A percentile compares a stretch with the other conserved stretches of the same genome.
Conservation (phyloP, 2,888 invertebrate species). For the Drepana falcataria region DNA sequence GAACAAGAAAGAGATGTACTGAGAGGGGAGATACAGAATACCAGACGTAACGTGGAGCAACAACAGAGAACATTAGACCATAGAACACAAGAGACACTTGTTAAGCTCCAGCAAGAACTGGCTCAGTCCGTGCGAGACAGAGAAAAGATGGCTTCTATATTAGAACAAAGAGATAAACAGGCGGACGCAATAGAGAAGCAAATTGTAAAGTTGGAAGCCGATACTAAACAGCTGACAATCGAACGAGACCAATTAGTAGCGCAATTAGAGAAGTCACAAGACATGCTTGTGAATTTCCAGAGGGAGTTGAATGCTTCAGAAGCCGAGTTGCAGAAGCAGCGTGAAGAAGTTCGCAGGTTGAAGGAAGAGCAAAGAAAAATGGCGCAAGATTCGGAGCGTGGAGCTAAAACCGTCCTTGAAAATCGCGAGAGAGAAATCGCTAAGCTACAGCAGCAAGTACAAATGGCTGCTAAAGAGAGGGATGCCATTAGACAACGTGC, state of each 20-base stretch:
- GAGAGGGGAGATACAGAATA: conserved; percentile 83
- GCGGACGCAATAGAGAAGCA: conserved; percentile 91
- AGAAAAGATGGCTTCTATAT: conserved; percentile 86
- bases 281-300: conserved; percentile 95
- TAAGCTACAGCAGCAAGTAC: conserved; percentile 84
- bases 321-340: conserved; percentile 87
- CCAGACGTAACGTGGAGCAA: conserved; percentile 81
- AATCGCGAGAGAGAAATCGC: conserved; percentile 84
- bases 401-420: conserved; percentile 84
- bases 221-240: conserved; percentile 90
- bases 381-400: conserved; percentile 84
- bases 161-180: conserved; percentile 88
- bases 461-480: conserved; percentile 80
- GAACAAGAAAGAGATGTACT: conserved; percentile 87
- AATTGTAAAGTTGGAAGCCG: conserved; percentile 89
- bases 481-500: conserved; percentile 83
- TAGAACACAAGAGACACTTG: conserved; percentile 84
- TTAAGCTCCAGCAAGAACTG: conserved; percentile 85
- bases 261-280: conserved; percentile 94
- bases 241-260: conserved; percentile 93
- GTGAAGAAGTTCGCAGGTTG: conserved; percentile 86
- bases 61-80: conserved; percentile 82
- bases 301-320: conserved; percentile 92
- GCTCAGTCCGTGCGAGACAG: conserved; percentile 84
- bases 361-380: conserved; percentile 85